These are phyloP conservation scores for Dynastes maya DNA, from an alignment of 2,888 invertebrate genomes.

Conservation along the genomic window DNA sequence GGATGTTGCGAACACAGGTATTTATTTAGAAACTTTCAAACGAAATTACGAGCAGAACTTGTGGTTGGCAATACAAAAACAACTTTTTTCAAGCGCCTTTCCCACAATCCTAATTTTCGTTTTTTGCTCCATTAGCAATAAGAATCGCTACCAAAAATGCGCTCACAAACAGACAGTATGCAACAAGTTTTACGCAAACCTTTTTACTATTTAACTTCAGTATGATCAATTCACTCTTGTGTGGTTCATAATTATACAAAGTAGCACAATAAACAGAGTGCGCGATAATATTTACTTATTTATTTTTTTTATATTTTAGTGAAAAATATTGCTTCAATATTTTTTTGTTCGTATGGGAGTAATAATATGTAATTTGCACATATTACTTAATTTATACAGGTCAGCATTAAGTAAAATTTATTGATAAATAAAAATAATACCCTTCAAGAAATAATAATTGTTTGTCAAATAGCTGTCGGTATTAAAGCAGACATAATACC, in stretches of 20 bases:
- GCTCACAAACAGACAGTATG: background rate
- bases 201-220: conserved; percentile 21
- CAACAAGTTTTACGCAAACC: conserved; percentile 3
- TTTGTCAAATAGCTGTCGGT: background rate
- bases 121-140: conserved; percentile 38
- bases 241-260: conserved; percentile 3
- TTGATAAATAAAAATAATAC: background rate
- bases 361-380: background rate
- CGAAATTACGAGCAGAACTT: conserved; percentile 18
- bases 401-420: background rate
- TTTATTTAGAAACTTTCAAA: conserved; percentile 37
- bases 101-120: conserved; percentile 44
- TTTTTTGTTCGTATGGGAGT: background rate
- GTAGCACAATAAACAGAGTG: conserved; percentile 3
- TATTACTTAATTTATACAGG: background rate
- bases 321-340: conserved; percentile 16
- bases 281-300: conserved; percentile 2
- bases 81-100: conserved; percentile 39
- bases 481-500: background rate
- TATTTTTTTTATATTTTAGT: background rate
- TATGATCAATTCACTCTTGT: background rate
- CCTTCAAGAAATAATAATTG: background rate
- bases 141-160: conserved; percentile 20
- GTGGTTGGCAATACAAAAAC: conserved; percentile 30
- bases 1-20: conserved; percentile 18